Percentiles rank a stretch among this genome's conserved stretches.
phyloP scores from a whole-genome alignment of 2,113 vertebrate species.

The Maccullochella peelii region DNA sequence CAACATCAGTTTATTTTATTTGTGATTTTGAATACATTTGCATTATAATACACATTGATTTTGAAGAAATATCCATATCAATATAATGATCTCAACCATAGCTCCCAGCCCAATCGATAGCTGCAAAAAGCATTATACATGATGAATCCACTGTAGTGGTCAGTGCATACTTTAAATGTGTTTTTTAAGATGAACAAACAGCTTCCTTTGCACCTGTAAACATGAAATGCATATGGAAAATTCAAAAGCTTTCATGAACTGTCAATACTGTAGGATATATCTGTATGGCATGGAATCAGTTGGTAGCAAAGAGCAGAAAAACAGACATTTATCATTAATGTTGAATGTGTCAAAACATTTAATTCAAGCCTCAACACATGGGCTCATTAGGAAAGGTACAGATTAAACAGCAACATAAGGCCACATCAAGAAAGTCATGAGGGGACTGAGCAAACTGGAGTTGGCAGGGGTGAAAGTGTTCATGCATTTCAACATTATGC shows the following conservation, averaged over 20 bases:
- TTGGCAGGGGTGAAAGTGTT: constrained; percentile 49
- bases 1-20: background rate
- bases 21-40: background rate
- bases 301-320: background rate
- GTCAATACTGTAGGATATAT: background rate
- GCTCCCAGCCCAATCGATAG: too few species aligned
- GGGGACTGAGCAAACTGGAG: constrained; percentile 32
- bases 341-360: constrained; percentile 9
- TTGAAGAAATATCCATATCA: background rate
- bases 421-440: constrained; percentile 20
- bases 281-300: background rate
- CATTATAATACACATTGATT: background rate
- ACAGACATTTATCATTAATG: constrained; percentile 8
- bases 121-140: background rate
- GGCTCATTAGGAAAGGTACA: constrained; percentile 23
- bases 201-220: background rate
- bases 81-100: background rate
- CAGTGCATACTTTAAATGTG: background rate
- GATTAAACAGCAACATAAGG: constrained; percentile 52
- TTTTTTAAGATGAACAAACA: background rate
- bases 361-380: constrained; percentile 14
- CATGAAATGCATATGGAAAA: background rate
- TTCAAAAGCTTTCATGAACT: background rate
- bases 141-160: background rate
- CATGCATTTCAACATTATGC: constrained; percentile 32